Percentiles rank a stretch among this genome's conserved stretches.
Conservation (phyloP, 2,113 vertebrate species). For the Platysteira castanea region DNA sequence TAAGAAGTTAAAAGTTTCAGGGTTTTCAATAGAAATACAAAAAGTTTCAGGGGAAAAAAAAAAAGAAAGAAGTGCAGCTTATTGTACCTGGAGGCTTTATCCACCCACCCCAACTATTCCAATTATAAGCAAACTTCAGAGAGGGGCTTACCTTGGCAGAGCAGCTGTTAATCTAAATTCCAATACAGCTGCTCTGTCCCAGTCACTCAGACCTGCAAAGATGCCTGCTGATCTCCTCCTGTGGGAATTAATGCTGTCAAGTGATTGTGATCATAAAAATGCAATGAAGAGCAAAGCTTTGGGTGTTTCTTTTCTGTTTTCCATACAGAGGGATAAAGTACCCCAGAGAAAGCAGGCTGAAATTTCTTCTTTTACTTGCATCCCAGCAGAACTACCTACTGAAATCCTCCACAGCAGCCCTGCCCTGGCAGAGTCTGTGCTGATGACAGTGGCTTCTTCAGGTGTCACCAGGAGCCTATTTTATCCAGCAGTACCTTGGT, state of each 20-base stretch:
- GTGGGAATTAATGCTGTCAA: not conserved
- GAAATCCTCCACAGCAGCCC: not conserved
- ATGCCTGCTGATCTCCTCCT: not conserved
- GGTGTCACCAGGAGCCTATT: not conserved
- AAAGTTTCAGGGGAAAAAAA: accelerated
- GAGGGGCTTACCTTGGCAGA: not conserved
- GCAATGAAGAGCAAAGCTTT: not conserved
- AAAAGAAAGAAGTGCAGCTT: not conserved
- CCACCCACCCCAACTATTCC: not conserved
- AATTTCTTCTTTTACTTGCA: not conserved
- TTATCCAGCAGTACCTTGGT: not conserved
- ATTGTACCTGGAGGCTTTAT: not conserved
- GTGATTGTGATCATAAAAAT: not conserved
- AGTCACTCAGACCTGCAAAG: not conserved
- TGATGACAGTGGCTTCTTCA: not conserved
- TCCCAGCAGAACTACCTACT: not conserved
- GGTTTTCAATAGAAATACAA: not conserved
- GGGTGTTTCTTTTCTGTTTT: not conserved
- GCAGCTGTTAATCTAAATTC: not conserved
- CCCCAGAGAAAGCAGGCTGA: not conserved
- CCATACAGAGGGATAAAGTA: not conserved
- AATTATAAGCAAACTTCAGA: not conserved
- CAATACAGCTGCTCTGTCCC: not conserved
- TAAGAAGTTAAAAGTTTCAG: not conserved
- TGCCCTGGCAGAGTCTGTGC: not conserved